Evolutionary conservation across 2,888 invertebrate species (phyloP).

Genomic region (Hypolimnas misippus): DNA sequence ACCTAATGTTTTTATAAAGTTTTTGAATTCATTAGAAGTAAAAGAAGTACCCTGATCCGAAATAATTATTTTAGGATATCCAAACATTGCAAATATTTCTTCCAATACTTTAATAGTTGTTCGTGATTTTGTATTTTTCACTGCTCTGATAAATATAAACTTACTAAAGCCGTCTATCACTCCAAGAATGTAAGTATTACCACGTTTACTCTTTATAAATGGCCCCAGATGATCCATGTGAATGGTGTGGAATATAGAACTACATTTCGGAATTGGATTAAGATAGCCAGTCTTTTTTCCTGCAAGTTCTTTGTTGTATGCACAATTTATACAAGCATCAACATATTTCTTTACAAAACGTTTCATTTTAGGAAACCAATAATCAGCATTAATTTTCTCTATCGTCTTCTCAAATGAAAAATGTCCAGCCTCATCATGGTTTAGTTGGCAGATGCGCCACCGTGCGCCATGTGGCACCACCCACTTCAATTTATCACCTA

Average conservation of each 20-base stretch:
- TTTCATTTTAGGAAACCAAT: slow-evolving; percentile 17
- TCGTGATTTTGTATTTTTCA: background rate
- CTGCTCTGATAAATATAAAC: background rate
- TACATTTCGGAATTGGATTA: slow-evolving; percentile 36
- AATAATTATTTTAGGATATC: slow-evolving; percentile 31
- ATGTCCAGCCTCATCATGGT: slow-evolving; percentile 37
- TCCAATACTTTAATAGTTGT: slow-evolving; percentile 1
- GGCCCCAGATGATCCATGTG: slow-evolving; percentile 2
- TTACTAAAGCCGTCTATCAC: background rate
- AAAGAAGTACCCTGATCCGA: slow-evolving; percentile 37
- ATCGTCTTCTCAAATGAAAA: slow-evolving; percentile 30
- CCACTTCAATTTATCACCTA: slow-evolving; percentile 3
- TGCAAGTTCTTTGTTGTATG: slow-evolving; percentile 33
- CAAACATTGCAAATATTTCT: slow-evolving; percentile 16
- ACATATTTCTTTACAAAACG: slow-evolving; percentile 39
- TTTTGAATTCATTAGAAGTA: slow-evolving; percentile 34
- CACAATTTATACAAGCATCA: slow-evolving; percentile 31
- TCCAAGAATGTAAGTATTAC: background rate
- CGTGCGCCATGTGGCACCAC: slow-evolving; percentile 20
- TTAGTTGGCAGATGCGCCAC: slow-evolving; percentile 14
- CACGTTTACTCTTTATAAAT: slow-evolving; percentile 2
- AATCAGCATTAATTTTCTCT: background rate
- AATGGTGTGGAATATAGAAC: background rate
- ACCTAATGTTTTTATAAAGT: slow-evolving; percentile 22
- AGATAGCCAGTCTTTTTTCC: slow-evolving; percentile 31